Evolutionary conservation across 2,113 vertebrate species (phyloP).

Genomic region (Mus spicilegus): DNA sequence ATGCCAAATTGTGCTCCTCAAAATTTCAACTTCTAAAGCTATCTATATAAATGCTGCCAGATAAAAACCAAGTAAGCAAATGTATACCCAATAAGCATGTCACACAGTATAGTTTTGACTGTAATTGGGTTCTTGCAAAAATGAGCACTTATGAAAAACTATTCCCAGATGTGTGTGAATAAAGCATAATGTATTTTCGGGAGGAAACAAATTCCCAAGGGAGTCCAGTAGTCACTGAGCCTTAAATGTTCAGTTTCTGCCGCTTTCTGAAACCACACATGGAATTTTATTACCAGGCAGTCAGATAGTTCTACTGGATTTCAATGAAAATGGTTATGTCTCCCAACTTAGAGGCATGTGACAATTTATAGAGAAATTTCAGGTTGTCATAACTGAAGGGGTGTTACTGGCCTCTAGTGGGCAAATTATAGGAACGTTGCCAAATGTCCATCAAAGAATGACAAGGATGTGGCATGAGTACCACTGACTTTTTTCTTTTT

Average conservation of each 20-base stretch:
- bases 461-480: background rate
- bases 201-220: background rate
- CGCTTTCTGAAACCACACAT: background rate
- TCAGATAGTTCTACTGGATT: background rate
- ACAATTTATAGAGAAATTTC: background rate
- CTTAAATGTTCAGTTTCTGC: background rate
- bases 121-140: background rate
- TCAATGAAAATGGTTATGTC: background rate
- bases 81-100: background rate
- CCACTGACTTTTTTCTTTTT: too few relatives aligned
- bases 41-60: background rate
- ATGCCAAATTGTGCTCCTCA: background rate
- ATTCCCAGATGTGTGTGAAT: background rate
- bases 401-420: conserved; percentile 55
- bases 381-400: background rate
- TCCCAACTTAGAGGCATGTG: background rate
- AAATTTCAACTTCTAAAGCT: background rate
- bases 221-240: background rate
- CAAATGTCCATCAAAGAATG: background rate
- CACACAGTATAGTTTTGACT: background rate
- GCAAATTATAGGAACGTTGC: background rate
- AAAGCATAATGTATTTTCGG: background rate
- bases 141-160: background rate
- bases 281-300: background rate
- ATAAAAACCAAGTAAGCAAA: background rate